Base-by-base conservation (phyloP, 2,888 invertebrate genomes). In the Cyclophora punctaria region DNA sequence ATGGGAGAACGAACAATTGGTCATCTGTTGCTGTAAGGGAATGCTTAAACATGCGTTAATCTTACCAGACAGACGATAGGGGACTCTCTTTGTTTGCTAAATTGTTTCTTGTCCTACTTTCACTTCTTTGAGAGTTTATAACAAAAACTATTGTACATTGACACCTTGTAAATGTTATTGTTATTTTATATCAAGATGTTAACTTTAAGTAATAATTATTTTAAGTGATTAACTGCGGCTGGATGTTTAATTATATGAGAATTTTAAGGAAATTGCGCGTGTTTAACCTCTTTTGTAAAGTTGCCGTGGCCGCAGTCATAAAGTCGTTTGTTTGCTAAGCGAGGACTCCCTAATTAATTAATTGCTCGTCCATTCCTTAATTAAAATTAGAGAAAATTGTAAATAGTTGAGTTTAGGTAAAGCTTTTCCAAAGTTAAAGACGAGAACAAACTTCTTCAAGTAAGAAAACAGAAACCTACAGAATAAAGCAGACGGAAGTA, bases 1-100 rank as follows among this genome's bases (percentile, higher is more conserved):
- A 83, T 81, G 80, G 78, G 79, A 83, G 76, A 80, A 73, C 75
- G 77, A 83, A 88, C 88, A 88, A 85, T 85, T 85, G 88, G 87
- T 87, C 88, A 87, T 83, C 83, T 82, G 83, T 79, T 82, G 74
- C 62, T 55, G 63, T 60, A 66, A 71, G 74, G 70, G 66, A 74
- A 80, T 73, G 76, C 74, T 77, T 78, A 75, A 78, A 73, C 71
- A 74, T 74, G 73, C 69, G 75, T 78, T 81, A 82, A 82, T 80
- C 78, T 73, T 75, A 63, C 69, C 69, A 66, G 67, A 67, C 69
- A 65, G 69, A 66, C 63, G 61, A 67, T 66, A 63, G 57, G 64
- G 62, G 59, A 67, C 66, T 64, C 64, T 64, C 62, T 64, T 67
- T 66, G 59, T 67, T 61, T 50, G 48, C 59, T 57, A 69, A 71